Evolutionary conservation across 2,113 vertebrate species (phyloP).

Genomic region (Hoplias malabaricus): DNA sequence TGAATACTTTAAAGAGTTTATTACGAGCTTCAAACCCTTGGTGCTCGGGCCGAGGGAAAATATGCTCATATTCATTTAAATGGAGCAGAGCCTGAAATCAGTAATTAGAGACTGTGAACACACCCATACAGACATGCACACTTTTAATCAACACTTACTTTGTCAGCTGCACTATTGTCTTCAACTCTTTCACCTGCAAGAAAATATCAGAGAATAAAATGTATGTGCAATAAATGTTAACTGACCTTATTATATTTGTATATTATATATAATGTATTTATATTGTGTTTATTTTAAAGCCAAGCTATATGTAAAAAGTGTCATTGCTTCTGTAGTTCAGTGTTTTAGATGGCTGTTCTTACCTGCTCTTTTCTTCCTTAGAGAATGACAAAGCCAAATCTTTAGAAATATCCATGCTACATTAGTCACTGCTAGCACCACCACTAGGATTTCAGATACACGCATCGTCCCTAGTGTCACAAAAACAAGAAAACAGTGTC

Average conservation of each 20-base stretch:
- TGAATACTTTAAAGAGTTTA: no score
- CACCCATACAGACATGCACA: no score
- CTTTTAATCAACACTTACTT: neutral
- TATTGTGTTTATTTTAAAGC: no score
- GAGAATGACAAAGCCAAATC: neutral
- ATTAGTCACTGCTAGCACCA: neutral
- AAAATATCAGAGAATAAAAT: neutral
- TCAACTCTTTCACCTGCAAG: neutral
- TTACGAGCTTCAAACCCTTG: no score
- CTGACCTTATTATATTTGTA: no score
- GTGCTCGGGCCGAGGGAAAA: no score
- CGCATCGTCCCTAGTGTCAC: neutral
- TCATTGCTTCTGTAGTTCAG: neutral
- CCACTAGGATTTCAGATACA: neutral
- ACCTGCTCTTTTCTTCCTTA: slow-evolving; percentile 7
- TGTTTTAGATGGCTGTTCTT: neutral
- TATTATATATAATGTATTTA: neutral
- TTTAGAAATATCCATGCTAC: neutral
- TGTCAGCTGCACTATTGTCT: neutral
- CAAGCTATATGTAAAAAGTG: no score
- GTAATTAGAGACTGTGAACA: neutral
- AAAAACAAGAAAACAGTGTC: neutral
- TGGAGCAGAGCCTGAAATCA: no score
- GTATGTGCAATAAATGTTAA: no score
- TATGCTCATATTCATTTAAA: no score